Percentiles rank a stretch among this genome's conserved stretches.
Evolutionary conservation across 2,797 vertebrate species (phyloP).

Genomic region (Pterois miles): DNA sequence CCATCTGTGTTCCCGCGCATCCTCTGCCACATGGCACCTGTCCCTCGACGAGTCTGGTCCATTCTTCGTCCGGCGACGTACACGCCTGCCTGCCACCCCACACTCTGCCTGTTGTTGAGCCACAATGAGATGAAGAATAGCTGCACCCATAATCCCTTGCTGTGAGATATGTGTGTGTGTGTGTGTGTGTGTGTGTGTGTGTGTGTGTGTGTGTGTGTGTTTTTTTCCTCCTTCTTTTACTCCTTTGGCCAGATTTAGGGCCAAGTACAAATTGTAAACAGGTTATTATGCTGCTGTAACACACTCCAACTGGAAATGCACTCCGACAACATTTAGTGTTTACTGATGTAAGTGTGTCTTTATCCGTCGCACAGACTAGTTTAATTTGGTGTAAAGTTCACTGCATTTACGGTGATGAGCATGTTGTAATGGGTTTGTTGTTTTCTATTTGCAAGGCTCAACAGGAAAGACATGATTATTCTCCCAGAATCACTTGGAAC

Average conservation of each 20-base stretch:
- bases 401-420: slow-evolving; percentile 29
- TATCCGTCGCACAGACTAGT: slow-evolving; percentile 48
- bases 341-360: slow-evolving; percentile 64
- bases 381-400: slow-evolving; percentile 71
- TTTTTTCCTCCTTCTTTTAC: slow-evolving; percentile 55
- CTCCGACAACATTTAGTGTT: slow-evolving; percentile 67
- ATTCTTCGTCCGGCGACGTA: slow-evolving; percentile 83
- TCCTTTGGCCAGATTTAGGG: slow-evolving; percentile 74
- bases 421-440: slow-evolving; percentile 34
- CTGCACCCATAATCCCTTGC: slow-evolving; percentile 87
- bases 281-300: slow-evolving; percentile 84
- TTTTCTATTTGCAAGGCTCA: slow-evolving; percentile 31
- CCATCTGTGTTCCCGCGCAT: slow-evolving; percentile 83
- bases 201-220: slow-evolving; percentile 21
- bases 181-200: slow-evolving; percentile 24
- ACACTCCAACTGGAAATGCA: slow-evolving; percentile 78
- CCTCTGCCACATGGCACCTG: slow-evolving; percentile 86
- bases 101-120: slow-evolving; percentile 84
- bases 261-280: slow-evolving; percentile 88
- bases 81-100: slow-evolving; percentile 80
- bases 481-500: not conserved
- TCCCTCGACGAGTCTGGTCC: slow-evolving; percentile 87
- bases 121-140: slow-evolving; percentile 87
- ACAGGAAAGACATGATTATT: not conserved
- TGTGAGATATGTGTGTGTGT: slow-evolving; percentile 68